Evolutionary conservation across 2,797 vertebrate species (phyloP).

Genomic region (Bradypus variegatus): DNA sequence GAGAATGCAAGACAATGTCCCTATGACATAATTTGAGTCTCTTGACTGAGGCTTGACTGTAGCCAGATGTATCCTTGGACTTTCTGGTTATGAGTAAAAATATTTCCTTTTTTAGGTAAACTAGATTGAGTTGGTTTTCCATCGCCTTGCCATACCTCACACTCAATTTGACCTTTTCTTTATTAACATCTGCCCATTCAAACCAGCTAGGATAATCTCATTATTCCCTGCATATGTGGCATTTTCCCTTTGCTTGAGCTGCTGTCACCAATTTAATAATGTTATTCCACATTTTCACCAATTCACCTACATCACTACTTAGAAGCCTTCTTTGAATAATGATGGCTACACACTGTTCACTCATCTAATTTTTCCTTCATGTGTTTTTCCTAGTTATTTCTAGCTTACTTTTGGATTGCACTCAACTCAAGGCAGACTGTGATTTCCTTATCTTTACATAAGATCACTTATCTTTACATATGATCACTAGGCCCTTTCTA

Average conservation of each 20-base stretch:
- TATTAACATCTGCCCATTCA: neutral
- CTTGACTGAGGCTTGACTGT: neutral
- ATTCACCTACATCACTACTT: neutral
- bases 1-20: neutral
- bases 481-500: neutral
- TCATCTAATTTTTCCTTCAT: neutral
- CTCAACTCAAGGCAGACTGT: neutral
- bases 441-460: neutral
- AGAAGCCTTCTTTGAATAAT: slow-evolving; percentile 18
- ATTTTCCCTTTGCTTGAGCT: neutral
- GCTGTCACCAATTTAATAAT: neutral
- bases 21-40: neutral
- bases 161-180: neutral
- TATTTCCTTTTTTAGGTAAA: slow-evolving; percentile 15
- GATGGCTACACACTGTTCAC: neutral
- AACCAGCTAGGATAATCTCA: neutral
- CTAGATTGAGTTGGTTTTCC: neutral
- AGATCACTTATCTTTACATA: neutral
- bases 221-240: neutral
- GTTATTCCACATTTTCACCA: neutral
- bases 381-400: slow-evolving; percentile 31
- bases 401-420: neutral
- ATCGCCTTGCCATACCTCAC: neutral
- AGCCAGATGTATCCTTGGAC: neutral
- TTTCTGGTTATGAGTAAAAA: neutral